Evolutionary conservation across 2,888 invertebrate genomes (phyloP).

Genomic region (Cryptus armator): DNA sequence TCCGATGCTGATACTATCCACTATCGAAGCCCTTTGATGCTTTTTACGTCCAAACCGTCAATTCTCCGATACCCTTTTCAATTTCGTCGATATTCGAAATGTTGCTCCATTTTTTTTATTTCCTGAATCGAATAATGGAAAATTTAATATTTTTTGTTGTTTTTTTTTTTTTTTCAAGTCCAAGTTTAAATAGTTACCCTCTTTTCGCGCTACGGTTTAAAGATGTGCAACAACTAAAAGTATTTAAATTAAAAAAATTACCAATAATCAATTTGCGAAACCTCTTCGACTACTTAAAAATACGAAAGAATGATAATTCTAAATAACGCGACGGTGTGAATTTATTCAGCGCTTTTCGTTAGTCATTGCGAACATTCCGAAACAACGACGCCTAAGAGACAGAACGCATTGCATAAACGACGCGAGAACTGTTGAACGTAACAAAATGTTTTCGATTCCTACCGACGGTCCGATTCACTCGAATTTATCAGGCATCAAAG

Average conservation of each 20-base stretch:
- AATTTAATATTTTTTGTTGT: background rate
- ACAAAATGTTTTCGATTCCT: conserved; percentile 35
- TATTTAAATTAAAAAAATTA: no score
- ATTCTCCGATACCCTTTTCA: conserved; percentile 39
- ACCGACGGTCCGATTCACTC: conserved; percentile 17
- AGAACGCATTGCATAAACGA: background rate
- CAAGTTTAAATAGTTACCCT: background rate
- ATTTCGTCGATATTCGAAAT: conserved; percentile 41
- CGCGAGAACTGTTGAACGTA: background rate
- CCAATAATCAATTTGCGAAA: no score
- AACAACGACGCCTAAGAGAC: no score
- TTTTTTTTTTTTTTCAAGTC: conserved; percentile 56
- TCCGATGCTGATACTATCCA: conserved; percentile 33
- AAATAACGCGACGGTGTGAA: background rate
- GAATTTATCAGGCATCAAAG: conserved; percentile 6
- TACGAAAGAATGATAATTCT: no score
- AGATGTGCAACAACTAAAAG: no score
- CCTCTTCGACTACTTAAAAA: no score
- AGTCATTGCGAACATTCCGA: background rate
- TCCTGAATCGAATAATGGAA: conserved; percentile 11
- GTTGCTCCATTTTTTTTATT: conserved; percentile 52
- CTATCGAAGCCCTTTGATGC: conserved; percentile 66
- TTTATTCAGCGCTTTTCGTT: background rate
- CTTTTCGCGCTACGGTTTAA: no score
- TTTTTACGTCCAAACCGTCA: conserved; percentile 63